Conservation (phyloP, 2,888 invertebrate genomes). For the Ramazzottius varieornatus region DNA sequence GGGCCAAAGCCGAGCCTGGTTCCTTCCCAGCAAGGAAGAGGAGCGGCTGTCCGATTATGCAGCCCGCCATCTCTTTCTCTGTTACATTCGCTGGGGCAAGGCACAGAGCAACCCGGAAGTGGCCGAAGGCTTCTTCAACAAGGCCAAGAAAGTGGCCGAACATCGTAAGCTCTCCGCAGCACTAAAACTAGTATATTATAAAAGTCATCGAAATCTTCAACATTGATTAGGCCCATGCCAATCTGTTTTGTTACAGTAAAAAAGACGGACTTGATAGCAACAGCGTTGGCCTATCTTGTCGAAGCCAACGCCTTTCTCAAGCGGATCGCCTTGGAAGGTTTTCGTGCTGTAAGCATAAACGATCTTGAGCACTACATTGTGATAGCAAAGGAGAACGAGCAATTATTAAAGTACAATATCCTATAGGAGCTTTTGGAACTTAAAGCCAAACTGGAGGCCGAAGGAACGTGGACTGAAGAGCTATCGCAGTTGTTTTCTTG, state of each 20-base stretch:
- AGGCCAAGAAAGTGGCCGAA: background rate
- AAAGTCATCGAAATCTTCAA: too few relatives aligned
- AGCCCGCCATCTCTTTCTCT: background rate
- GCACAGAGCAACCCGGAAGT: background rate
- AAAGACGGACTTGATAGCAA: background rate
- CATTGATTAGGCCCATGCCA: too few relatives aligned
- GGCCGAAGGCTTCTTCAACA: background rate
- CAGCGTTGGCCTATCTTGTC: background rate
- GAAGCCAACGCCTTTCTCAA: background rate
- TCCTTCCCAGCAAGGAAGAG: background rate
- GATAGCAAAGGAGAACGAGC: too few relatives aligned
- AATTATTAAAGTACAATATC: background rate
- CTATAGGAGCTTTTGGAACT: background rate
- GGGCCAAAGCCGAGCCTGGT: background rate
- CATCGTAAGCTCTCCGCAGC: background rate
- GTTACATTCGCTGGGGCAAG: background rate
- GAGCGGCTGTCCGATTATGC: background rate
- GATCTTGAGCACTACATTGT: background rate
- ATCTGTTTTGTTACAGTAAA: too few relatives aligned
- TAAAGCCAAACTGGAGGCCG: background rate
- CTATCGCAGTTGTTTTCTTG: background rate
- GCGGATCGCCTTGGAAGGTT: background rate
- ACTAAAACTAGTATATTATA: too few relatives aligned
- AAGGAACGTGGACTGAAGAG: background rate
- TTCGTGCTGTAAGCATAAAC: background rate